Evolutionary conservation across 2,797 vertebrate species (phyloP).

Genomic region (Sitta carolinensis): DNA sequence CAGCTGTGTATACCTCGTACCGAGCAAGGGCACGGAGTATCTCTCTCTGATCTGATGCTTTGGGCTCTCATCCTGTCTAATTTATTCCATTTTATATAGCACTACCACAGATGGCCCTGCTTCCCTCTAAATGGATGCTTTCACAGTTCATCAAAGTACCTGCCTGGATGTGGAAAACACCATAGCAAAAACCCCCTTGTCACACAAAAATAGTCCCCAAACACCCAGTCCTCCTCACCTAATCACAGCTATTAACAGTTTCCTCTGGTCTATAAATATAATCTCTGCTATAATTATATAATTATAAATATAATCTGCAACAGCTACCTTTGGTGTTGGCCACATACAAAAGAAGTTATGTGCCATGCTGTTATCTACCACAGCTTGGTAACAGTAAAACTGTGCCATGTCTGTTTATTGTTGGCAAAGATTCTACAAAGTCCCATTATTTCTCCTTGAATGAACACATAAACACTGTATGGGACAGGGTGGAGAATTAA

Average conservation of each 20-base stretch:
- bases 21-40: background rate
- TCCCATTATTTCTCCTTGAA: background rate
- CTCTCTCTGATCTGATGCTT: background rate
- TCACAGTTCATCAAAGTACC: background rate
- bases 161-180: background rate
- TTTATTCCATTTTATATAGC: background rate
- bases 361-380: background rate
- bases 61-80: background rate
- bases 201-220: background rate
- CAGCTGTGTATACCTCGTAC: background rate
- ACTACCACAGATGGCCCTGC: background rate
- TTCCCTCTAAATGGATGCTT: background rate
- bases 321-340: background rate
- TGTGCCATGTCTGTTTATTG: background rate
- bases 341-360: background rate
- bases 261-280: background rate
- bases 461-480: background rate
- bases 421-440: constrained; percentile 17
- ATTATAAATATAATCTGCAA: too few relatives aligned
- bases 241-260: background rate
- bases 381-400: background rate
- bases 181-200: fast-evolving
- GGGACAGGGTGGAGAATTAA: constrained; percentile 13
- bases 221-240: background rate
- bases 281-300: background rate